Evolutionary conservation across 2,888 invertebrate genomes (phyloP).

Genomic region (Eustalomyia histrio): DNA sequence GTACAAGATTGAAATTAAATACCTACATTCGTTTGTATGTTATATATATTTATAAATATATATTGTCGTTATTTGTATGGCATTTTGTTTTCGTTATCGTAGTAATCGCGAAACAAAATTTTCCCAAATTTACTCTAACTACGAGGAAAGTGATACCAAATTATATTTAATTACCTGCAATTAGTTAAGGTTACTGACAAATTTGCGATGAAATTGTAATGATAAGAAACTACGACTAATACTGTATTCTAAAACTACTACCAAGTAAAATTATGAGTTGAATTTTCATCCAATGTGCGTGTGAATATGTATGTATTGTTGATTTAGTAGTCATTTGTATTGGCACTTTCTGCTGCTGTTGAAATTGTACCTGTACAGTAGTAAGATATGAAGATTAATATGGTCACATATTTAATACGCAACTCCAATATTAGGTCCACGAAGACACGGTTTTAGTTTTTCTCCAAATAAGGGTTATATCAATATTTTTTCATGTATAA

Average conservation of each 20-base stretch:
- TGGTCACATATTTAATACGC: too few relatives aligned
- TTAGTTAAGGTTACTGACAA: conserved; percentile 77
- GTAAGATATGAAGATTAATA: too few relatives aligned
- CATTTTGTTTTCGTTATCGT: conserved; percentile 36
- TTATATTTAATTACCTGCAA: conserved; percentile 77
- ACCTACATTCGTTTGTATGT: too few relatives aligned
- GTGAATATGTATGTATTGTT: neutral
- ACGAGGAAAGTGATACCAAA: conserved; percentile 55
- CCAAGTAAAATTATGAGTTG: neutral
- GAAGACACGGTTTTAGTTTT: too few relatives aligned
- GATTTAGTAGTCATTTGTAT: conserved; percentile 30
- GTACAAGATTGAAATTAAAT: too few relatives aligned
- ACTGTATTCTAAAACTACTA: conserved; percentile 13
- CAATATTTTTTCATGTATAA: too few relatives aligned
- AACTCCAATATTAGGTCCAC: too few relatives aligned
- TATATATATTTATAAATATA: too few relatives aligned
- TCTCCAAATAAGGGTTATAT: too few relatives aligned
- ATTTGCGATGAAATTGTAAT: conserved; percentile 74
- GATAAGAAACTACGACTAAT: conserved; percentile 69
- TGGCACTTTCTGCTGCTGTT: neutral
- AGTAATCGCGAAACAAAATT: conserved; percentile 46
- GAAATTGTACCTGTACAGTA: too few relatives aligned
- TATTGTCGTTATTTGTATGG: conserved; percentile 12
- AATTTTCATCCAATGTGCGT: neutral
- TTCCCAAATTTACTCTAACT: conserved; percentile 54